Conservation (phyloP, 2,113 vertebrate species). For the Mohoua ochrocephala region DNA sequence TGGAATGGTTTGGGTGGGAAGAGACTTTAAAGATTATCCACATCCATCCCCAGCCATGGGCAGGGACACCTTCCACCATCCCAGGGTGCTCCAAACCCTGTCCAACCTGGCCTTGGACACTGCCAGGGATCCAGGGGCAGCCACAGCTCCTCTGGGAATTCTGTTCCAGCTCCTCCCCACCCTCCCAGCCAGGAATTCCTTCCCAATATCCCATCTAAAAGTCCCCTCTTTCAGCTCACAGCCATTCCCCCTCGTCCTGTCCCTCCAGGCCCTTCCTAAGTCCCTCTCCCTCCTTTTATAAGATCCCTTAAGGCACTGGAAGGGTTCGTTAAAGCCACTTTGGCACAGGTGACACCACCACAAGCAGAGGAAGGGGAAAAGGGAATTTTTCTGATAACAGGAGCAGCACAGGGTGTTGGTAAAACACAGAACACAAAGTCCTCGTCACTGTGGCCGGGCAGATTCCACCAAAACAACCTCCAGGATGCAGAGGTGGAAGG, state of each 20-base stretch:
- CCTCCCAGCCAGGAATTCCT: background rate
- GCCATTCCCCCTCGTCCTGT: background rate
- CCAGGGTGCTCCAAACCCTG: accelerated
- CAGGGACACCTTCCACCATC: accelerated
- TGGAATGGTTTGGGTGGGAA: background rate
- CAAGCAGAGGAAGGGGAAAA: background rate
- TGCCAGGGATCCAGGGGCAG: background rate
- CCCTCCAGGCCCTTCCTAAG: background rate
- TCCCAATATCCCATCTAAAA: background rate
- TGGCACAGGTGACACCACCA: background rate
- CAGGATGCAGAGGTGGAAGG: accelerated
- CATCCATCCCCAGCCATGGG: background rate
- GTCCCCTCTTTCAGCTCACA: background rate
- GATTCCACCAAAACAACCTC: background rate
- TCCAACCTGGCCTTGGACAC: accelerated
- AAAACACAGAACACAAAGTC: background rate
- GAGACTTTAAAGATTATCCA: background rate
- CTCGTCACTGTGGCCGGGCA: accelerated
- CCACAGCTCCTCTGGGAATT: background rate
- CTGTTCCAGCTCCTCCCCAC: background rate
- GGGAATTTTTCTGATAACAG: background rate
- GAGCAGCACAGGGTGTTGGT: background rate
- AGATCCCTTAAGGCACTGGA: background rate
- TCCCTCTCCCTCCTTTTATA: background rate
- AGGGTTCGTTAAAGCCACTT: background rate